These are phyloP conservation scores for Chelonus insularis DNA, from an alignment of 1,140 invertebrate species.

Conservation along the genomic window DNA sequence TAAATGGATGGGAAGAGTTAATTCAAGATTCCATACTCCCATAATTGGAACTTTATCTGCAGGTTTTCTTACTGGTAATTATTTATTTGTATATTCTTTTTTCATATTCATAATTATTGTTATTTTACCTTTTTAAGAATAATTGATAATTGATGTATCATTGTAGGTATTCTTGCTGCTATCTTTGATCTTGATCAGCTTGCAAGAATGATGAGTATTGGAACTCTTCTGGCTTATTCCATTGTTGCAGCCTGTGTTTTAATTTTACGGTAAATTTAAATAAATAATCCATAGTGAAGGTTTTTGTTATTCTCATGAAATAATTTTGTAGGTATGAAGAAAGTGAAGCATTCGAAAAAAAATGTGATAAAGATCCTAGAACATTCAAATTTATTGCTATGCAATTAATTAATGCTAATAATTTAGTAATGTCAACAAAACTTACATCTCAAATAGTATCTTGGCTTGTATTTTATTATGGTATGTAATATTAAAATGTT, in stretches of 20 bases:
- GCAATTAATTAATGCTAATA: slow-evolving; percentile 59
- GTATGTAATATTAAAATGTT: slow-evolving; percentile 45
- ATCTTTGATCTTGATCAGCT: slow-evolving; percentile 76
- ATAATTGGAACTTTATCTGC: slow-evolving; percentile 78
- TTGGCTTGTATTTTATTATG: slow-evolving; percentile 60
- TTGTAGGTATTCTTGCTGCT: slow-evolving; percentile 69
- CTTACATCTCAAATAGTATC: slow-evolving; percentile 60
- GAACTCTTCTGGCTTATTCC: slow-evolving; percentile 80
- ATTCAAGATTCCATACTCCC: slow-evolving; percentile 75
- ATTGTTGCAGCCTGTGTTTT: slow-evolving; percentile 80
- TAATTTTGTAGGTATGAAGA: slow-evolving; percentile 50
- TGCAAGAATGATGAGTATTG: slow-evolving; percentile 87
- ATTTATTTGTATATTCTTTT: neutral
- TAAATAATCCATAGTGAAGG: neutral
- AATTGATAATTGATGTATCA: too few species aligned
- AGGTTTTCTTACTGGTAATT: slow-evolving; percentile 71
- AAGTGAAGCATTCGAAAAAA: slow-evolving; percentile 46
- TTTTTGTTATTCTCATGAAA: slow-evolving; percentile 32
- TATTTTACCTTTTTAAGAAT: too few species aligned
- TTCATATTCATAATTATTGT: neutral
- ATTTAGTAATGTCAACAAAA: slow-evolving; percentile 53
- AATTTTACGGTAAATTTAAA: slow-evolving; percentile 64
- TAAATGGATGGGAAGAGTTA: slow-evolving; percentile 71
- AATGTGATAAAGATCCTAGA: slow-evolving; percentile 39
- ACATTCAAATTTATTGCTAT: slow-evolving; percentile 42